These are phyloP conservation scores for Botia kubotai DNA, from an alignment of 2,797 vertebrate species.

Conservation along the genomic window DNA sequence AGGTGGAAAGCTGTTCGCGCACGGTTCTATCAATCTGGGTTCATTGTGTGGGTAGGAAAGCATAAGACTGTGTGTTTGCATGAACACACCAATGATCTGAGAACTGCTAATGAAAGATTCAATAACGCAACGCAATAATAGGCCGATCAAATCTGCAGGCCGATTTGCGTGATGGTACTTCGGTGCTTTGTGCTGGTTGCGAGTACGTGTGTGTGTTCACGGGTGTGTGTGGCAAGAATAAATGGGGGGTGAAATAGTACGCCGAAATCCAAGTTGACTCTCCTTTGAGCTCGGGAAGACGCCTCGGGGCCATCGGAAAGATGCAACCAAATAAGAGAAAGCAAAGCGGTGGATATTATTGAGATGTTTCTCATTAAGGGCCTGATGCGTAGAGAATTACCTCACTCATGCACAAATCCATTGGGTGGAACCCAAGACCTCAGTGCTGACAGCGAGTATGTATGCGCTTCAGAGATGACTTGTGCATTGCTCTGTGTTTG, in stretches of 20 bases:
- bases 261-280: constrained; percentile 38
- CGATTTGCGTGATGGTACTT: constrained; percentile 8
- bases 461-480: neutral
- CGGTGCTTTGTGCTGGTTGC: constrained; percentile 9
- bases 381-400: constrained; percentile 10
- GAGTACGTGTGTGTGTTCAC: neutral
- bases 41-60: neutral
- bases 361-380: constrained; percentile 48
- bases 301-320: constrained; percentile 31
- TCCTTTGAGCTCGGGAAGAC: constrained; percentile 43
- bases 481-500: neutral
- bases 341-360: constrained; percentile 28
- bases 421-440: constrained; percentile 5
- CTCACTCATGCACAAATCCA: constrained; percentile 11
- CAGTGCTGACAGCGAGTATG: neutral
- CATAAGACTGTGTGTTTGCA: constrained; percentile 2
- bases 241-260: constrained; percentile 48
- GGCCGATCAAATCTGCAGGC: constrained; percentile 23
- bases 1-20: constrained; percentile 16
- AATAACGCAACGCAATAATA: constrained; percentile 21
- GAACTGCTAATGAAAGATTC: constrained; percentile 32
- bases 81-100: neutral
- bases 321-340: constrained; percentile 45
- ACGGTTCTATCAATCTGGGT: constrained; percentile 20
- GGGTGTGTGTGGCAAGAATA: constrained; percentile 22